phyloP scores from a whole-genome alignment of 2,113 vertebrate genomes.

The Eretmochelys imbricata region DNA sequence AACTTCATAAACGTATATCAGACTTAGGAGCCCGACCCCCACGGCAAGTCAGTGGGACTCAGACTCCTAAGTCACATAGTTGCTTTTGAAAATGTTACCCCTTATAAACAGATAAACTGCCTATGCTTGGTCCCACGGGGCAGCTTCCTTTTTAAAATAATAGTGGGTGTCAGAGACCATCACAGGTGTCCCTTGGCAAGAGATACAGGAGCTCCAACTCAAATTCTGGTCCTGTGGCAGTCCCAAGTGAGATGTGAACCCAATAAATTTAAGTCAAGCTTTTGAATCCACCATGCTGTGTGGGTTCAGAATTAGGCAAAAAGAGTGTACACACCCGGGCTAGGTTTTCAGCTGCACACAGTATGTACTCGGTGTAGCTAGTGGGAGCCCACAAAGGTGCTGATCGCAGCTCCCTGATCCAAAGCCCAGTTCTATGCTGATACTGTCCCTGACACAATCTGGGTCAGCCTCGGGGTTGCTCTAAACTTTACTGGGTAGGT shows the following conservation, averaged over 20 bases:
- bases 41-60: background rate
- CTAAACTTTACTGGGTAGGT: background rate
- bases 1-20: background rate
- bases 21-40: background rate
- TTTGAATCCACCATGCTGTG: background rate
- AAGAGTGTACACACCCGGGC: background rate
- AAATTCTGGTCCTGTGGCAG: background rate
- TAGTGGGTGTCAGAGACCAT: background rate
- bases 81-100: background rate
- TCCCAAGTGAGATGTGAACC: background rate
- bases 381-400: background rate
- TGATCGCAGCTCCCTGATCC: background rate
- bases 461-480: background rate
- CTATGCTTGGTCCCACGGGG: background rate
- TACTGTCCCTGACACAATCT: background rate
- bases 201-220: background rate
- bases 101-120: background rate
- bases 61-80: background rate
- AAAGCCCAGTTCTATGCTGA: background rate
- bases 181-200: background rate
- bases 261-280: background rate
- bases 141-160: background rate
- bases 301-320: background rate
- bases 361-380: background rate
- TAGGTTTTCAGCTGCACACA: background rate